Percentiles rank a stretch among this genome's conserved stretches.
These are phyloP conservation scores for Siniperca obscura DNA, from an alignment of 2,797 vertebrate genomes.

Conservation along the genomic window DNA sequence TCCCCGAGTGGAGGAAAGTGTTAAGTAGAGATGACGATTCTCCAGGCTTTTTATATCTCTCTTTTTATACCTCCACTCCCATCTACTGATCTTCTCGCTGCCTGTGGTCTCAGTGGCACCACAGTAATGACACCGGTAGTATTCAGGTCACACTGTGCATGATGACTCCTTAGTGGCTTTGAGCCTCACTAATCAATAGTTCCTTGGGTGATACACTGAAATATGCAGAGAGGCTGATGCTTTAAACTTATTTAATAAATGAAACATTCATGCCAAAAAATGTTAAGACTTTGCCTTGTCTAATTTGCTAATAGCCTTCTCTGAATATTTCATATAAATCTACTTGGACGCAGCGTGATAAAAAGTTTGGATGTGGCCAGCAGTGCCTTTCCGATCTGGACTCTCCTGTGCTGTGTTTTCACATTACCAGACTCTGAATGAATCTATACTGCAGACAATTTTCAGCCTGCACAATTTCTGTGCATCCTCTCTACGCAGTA, in stretches of 20 bases:
- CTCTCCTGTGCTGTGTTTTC: slow-evolving; percentile 46
- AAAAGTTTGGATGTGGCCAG: slow-evolving; percentile 62
- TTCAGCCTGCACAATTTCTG: background rate
- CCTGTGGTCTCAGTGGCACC: slow-evolving; percentile 59
- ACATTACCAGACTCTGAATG: slow-evolving; percentile 41
- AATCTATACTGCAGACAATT: slow-evolving; percentile 33
- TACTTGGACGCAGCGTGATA: slow-evolving; percentile 53
- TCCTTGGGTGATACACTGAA: slow-evolving; percentile 48
- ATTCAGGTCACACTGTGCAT: slow-evolving; percentile 64
- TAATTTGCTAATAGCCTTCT: slow-evolving; percentile 76
- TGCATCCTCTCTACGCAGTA: background rate
- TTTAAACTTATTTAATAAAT: slow-evolving; percentile 73
- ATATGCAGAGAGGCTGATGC: slow-evolving; percentile 43
- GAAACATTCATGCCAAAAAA: slow-evolving; percentile 66
- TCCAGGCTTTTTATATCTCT: slow-evolving; percentile 48
- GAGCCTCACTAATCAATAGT: slow-evolving; percentile 69
- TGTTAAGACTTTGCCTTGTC: slow-evolving; percentile 52
- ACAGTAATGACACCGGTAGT: slow-evolving; percentile 53
- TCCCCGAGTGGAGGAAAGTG: slow-evolving; percentile 59
- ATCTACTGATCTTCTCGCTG: slow-evolving; percentile 48
- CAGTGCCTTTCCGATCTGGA: slow-evolving; percentile 53
- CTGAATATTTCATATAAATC: slow-evolving; percentile 77
- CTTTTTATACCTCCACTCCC: slow-evolving; percentile 5
- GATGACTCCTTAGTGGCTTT: slow-evolving; percentile 54
- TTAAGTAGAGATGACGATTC: slow-evolving; percentile 58